Base-by-base conservation (phyloP, 1,140 invertebrate genomes). In the Aphelenchoides fujianensis region DNA sequence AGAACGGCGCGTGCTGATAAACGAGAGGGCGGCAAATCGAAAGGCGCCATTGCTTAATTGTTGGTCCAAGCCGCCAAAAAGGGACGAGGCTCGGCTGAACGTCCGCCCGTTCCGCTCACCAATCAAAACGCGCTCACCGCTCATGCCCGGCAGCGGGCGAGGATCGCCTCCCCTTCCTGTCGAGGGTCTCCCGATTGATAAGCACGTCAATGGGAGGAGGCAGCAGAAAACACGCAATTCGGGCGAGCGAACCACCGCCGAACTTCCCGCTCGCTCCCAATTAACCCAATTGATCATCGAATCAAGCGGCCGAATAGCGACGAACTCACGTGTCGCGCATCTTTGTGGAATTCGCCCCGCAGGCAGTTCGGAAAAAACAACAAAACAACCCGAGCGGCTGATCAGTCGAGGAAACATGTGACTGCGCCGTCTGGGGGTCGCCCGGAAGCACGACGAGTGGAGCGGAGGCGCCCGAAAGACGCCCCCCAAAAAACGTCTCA, bases 251-350 rank as follows among this genome's bases (percentile, higher is more conserved):
- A 48, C 41, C 23, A 23, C 23, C 41, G 41, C 41, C 41, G 23
- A 48, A 48, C 41, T 48, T 48, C 41, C 12, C 41, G 12, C 41
- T 48, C 23, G 12, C 23, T 16, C 41, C 41, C 41, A 48, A 48
- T 48, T 48, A 48, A 48, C 41, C n/a, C 41, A 48, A 48, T 48
- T 48, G 41, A 48, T 48, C 41, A 48, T n/a, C n/a, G n/a, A n/a
- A n/a, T n/a, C n/a, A n/a, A n/a, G n/a, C n/a, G n/a, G 23, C 41
- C 41, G 41, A 48, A 12, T 12, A 48, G 41, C 41, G 12, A 16
- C 41, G n/a, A 48, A 48, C 41, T 48, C 41, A 48, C 41, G 41
- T 48, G 41, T 48, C 41, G 23, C 41, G 23, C 41, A 48, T 16
- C 12, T 23, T 48, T 48, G 12, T 23, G 41, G 41, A 48, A 48